phyloP scores from a whole-genome alignment of 2,888 invertebrate genomes.

The Boloria euphrosyne region DNA sequence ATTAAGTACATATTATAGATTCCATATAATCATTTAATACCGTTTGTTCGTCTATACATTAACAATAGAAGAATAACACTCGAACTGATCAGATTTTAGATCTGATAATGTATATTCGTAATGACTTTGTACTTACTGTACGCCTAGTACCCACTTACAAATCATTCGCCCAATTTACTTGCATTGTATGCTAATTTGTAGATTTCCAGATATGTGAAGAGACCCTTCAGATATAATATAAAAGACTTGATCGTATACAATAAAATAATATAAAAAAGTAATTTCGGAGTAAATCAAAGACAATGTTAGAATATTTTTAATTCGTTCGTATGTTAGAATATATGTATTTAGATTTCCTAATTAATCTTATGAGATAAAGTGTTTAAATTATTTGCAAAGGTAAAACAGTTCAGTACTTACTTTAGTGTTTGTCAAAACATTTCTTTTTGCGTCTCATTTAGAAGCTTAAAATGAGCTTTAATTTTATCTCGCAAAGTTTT shows the following conservation, averaged over 20 bases:
- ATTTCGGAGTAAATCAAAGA: constrained; percentile 5
- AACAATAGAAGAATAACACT: constrained; percentile 22
- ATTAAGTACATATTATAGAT: not conserved
- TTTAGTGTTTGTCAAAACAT: not conserved
- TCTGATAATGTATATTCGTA: constrained; percentile 58
- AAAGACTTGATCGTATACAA: constrained; percentile 14
- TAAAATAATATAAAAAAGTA: constrained; percentile 1
- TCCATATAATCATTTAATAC: constrained; percentile 19
- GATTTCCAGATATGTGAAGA: constrained; percentile 64
- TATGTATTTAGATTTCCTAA: too few relatives aligned
- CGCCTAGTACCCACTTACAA: constrained; percentile 55
- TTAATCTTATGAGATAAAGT: too few relatives aligned
- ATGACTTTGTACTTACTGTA: constrained; percentile 67
- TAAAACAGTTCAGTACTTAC: not conserved
- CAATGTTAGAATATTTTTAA: too few relatives aligned
- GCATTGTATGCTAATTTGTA: constrained; percentile 58
- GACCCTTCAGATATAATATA: constrained; percentile 49
- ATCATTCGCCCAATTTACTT: constrained; percentile 71
- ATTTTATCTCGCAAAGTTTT: not conserved
- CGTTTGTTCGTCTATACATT: constrained; percentile 27
- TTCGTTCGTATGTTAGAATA: too few relatives aligned
- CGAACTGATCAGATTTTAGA: constrained; percentile 50
- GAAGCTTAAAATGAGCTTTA: too few relatives aligned
- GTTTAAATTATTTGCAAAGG: not conserved
- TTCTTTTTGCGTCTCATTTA: too few relatives aligned